Percentiles rank a stretch among this genome's conserved stretches.
Evolutionary conservation across 2,113 vertebrate genomes (phyloP).

Genomic region (Petrocephalus zakoni): DNA sequence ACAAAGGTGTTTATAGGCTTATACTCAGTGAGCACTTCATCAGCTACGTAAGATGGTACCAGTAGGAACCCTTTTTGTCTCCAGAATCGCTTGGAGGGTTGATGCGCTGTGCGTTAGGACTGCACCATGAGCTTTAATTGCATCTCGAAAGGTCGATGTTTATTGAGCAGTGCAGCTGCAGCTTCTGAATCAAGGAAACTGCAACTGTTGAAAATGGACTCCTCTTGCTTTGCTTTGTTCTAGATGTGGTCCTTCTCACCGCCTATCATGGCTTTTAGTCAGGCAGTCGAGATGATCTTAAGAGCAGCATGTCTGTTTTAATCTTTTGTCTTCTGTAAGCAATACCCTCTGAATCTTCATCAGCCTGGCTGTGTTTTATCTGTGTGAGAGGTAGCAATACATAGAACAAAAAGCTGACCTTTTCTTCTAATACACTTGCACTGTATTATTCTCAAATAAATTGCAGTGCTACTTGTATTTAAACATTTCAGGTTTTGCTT

Average conservation of each 20-base stretch:
- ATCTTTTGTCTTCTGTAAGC: not conserved
- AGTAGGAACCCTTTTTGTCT: not conserved
- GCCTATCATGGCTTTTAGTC: conserved; percentile 38
- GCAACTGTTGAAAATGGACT: conserved; percentile 62
- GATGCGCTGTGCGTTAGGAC: not conserved
- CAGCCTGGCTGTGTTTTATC: not conserved
- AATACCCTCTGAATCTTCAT: not conserved
- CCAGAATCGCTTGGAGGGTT: not conserved
- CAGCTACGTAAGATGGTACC: not conserved
- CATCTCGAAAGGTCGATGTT: not conserved
- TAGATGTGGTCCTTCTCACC: conserved; percentile 58
- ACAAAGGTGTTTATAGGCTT: conserved; percentile 5
- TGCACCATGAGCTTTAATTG: conserved; percentile 39
- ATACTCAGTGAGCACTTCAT: conserved; percentile 43
- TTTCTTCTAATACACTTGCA: not conserved
- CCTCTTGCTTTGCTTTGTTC: conserved; percentile 65
- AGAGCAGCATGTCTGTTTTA: conserved; percentile 45
- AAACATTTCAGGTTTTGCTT: not conserved
- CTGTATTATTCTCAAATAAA: not conserved
- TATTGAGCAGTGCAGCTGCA: conserved; percentile 4
- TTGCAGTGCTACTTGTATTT: not conserved
- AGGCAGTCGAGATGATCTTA: conserved; percentile 47
- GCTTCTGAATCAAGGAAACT: not conserved
- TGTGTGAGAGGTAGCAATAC: not conserved
- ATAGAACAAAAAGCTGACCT: not conserved